Base-by-base conservation (phyloP, 2,797 vertebrate species). In the Benthosema pterotum region DNA sequence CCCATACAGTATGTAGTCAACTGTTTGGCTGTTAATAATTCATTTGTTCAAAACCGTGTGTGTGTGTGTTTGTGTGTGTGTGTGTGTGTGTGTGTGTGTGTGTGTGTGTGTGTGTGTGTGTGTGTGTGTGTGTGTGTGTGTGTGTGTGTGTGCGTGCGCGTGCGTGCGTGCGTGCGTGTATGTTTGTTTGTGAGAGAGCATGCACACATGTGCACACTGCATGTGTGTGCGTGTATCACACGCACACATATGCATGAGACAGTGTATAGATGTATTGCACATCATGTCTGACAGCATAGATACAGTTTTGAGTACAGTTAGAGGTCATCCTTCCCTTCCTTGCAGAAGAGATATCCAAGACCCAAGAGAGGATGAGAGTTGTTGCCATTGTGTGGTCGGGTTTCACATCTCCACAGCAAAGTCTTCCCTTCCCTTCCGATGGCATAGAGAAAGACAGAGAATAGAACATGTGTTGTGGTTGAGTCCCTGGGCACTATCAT, bases 391-490 rank as follows among this genome's bases (percentile, higher is more conserved):
- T 61, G 74, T 22, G 75, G 58, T 82, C 78, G 63, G 66, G 57
- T 84, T 84, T 84, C 79, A 76, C 71, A 76, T 55, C 60, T 65
- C 62, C 1, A 68, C 67, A 56, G 78, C 76, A 60, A 83, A 82
- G 58, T 61, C 62, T 70, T 72, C 71, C 65, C 71, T 32, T 63
- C 6, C 50, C 68, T 67, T 48, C 32, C 32, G 32, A 38, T 38
- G 32, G 32, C 32, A 38, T 11, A 11, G 32, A 38, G 32, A 38
- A 38, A 38, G 32, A 60, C 53, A 54, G 71, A 68, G 80, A 82
- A 79, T 82, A 79, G 81, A 84, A 88, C 77, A 86, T 75, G 82
- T 85, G 80, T 84, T 87, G 82, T 78, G 77, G 75, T 78, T 71
- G 65, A 64, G 67, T 49, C 22, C 18, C 25, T 55, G 71, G 52